A percentile compares a stretch with the other conserved stretches of the same genome.
phyloP scores from a whole-genome alignment of 2,888 invertebrate genomes.

The Idaea dimidiata region DNA sequence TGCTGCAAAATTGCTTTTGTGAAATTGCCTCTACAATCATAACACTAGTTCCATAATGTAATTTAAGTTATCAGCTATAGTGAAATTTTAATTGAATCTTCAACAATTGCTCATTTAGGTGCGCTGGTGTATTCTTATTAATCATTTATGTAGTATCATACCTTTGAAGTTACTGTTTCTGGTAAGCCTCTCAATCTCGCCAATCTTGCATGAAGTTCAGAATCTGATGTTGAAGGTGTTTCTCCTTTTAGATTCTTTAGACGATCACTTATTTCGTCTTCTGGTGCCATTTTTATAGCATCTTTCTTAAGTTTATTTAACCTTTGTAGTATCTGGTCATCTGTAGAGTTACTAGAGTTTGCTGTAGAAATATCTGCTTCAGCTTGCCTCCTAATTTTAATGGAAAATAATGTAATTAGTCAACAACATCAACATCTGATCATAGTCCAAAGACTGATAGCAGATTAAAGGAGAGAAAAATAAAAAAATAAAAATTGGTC shows the following conservation, averaged over 20 bases:
- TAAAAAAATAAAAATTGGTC: too few relatives aligned
- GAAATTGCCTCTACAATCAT: too few relatives aligned
- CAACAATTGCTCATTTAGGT: too few relatives aligned
- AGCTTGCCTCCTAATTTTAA: constrained; percentile 25
- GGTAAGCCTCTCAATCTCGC: constrained; percentile 85
- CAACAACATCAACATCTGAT: not conserved
- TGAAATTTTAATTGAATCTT: too few relatives aligned
- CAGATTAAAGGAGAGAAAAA: too few relatives aligned
- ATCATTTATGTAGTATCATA: constrained; percentile 23
- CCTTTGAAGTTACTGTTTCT: constrained; percentile 45
- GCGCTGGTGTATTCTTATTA: not conserved
- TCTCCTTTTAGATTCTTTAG: constrained; percentile 58
- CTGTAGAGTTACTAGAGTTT: constrained; percentile 65
- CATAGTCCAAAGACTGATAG: too few relatives aligned
- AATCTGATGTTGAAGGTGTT: constrained; percentile 77
- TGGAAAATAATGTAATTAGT: not conserved
- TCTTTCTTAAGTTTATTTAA: constrained; percentile 84
- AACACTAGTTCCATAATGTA: too few relatives aligned
- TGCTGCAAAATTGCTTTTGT: too few relatives aligned
- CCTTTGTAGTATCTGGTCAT: constrained; percentile 84
- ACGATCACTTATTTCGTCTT: constrained; percentile 52
- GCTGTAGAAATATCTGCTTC: constrained; percentile 14
- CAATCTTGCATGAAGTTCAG: constrained; percentile 83
- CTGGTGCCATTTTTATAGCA: constrained; percentile 27
- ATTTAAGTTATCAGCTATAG: too few relatives aligned